phyloP scores from a whole-genome alignment of 2,888 invertebrate genomes.

The Malachius bipustulatus region DNA sequence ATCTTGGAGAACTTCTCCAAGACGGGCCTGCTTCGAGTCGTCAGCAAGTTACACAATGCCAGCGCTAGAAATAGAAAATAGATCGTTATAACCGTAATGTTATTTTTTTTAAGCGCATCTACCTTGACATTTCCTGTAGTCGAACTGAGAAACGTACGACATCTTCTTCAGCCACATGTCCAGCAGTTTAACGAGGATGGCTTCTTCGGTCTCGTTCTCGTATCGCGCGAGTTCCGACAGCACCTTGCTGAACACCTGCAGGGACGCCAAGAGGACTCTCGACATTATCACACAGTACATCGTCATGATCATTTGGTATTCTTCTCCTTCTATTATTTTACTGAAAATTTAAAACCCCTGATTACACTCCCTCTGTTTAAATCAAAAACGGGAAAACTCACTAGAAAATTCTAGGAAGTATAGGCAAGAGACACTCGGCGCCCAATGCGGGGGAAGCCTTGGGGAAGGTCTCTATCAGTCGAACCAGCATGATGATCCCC shows the following conservation, averaged over 20 bases:
- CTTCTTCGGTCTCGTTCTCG: conserved; percentile 43
- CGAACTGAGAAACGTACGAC: conserved; percentile 63
- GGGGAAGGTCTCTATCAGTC: conserved; percentile 65
- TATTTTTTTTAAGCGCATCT: too few species aligned
- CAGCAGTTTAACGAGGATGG: conserved; percentile 57
- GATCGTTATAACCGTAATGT: not conserved
- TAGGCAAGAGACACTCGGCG: conserved; percentile 56
- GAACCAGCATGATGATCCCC: conserved; percentile 59
- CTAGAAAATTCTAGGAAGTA: conserved; percentile 49
- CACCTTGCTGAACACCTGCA: conserved; percentile 51
- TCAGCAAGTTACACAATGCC: conserved; percentile 57
- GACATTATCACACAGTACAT: conserved; percentile 69
- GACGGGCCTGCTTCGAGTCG: conserved; percentile 55
- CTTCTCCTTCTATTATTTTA: conserved; percentile 54
- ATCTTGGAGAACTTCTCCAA: conserved; percentile 61
- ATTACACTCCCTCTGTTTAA: conserved; percentile 5
- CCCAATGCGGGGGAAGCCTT: conserved; percentile 61
- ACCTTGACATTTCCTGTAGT: conserved; percentile 73
- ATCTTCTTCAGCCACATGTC: conserved; percentile 72
- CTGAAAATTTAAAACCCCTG: conserved; percentile 34
- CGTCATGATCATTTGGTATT: conserved; percentile 61
- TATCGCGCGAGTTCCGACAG: conserved; percentile 39
- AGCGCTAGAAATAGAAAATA: conserved; percentile 29
- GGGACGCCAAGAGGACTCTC: conserved; percentile 60
- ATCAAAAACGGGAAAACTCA: conserved; percentile 28